Conservation (phyloP, 2,113 vertebrate genomes). For the Ailuropoda melanoleuca region DNA sequence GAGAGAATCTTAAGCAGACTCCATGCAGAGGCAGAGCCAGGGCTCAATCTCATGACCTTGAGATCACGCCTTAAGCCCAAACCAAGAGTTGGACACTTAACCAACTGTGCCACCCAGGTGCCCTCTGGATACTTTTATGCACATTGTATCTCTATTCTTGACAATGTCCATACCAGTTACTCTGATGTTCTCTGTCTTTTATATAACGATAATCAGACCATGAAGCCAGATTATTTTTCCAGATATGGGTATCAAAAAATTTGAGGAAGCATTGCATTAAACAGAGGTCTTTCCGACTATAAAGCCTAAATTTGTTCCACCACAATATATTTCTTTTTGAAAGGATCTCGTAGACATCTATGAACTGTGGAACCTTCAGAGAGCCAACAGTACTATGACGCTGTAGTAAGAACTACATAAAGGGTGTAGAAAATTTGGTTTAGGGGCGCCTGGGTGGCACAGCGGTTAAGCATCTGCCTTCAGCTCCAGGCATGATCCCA, state of each 20-base stretch:
- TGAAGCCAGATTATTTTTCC: neutral
- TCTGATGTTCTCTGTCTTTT: neutral
- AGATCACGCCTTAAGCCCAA: neutral
- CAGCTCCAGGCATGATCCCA: no score
- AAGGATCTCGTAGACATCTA: neutral
- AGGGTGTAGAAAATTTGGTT: neutral
- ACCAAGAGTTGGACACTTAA: neutral
- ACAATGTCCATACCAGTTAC: neutral
- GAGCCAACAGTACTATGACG: neutral
- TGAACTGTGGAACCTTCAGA: neutral
- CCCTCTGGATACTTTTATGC: no score
- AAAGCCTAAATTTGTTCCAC: neutral
- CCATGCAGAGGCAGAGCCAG: neutral
- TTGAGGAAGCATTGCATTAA: neutral
- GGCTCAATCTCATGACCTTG: neutral
- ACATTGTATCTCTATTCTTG: neutral
- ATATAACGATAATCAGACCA: neutral
- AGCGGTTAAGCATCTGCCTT: no score
- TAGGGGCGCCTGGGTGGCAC: no score
- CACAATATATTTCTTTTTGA: neutral
- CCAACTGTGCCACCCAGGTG: neutral
- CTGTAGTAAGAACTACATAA: neutral
- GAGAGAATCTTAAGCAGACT: neutral
- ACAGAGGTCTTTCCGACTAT: neutral
- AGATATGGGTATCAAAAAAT: neutral